Conservation (phyloP, 2,888 invertebrate genomes). For the Dynastes hyllus region DNA sequence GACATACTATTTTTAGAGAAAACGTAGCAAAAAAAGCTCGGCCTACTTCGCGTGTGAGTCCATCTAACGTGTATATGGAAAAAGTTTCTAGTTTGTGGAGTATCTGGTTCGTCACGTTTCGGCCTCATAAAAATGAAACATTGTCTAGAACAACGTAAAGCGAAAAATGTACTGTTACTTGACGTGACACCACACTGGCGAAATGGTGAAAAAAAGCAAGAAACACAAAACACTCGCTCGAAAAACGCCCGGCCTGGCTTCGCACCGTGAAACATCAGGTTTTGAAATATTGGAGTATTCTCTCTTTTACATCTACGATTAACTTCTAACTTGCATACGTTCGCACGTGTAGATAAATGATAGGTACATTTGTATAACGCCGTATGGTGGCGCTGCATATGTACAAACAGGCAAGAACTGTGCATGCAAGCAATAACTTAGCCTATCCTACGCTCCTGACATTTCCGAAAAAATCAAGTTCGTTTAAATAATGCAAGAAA, state of each 20-base stretch:
- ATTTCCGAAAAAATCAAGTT: too few species aligned
- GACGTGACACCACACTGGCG: slow-evolving; percentile 5
- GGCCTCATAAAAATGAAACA: slow-evolving; percentile 41
- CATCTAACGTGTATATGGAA: background rate
- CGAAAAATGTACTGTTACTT: slow-evolving; percentile 31
- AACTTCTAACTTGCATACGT: background rate
- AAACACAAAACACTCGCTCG: background rate
- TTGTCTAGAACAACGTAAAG: slow-evolving; percentile 29
- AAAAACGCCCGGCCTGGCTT: background rate
- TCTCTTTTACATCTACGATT: background rate
- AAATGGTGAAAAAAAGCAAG: background rate
- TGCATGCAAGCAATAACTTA: too few species aligned
- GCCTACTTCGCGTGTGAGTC: slow-evolving; percentile 9
- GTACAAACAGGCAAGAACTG: too few species aligned
- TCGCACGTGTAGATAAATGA: background rate
- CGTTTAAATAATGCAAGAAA: too few species aligned
- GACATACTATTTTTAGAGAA: background rate
- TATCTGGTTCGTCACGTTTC: slow-evolving; percentile 33
- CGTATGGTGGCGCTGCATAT: too few species aligned
- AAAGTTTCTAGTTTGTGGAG: slow-evolving; percentile 31
- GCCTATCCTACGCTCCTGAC: too few species aligned
- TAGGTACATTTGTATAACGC: background rate
- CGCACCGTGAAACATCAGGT: slow-evolving; percentile 4
- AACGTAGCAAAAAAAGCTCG: slow-evolving; percentile 11
- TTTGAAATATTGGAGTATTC: slow-evolving; percentile 17